phyloP scores from a whole-genome alignment of 2,113 vertebrate species.

The Chlorodrepanis virens region DNA sequence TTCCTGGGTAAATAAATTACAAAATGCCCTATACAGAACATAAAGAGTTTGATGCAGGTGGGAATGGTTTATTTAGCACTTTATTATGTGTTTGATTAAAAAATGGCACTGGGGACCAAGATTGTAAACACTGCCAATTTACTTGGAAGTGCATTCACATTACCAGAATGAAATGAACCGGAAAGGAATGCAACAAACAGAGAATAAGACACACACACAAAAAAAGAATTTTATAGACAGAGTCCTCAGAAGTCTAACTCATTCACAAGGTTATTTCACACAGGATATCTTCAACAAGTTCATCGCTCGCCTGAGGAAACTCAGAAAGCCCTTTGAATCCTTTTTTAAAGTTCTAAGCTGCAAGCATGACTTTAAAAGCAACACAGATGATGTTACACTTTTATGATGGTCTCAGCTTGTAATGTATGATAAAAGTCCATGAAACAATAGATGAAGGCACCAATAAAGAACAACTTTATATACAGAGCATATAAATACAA shows the following conservation, averaged over 20 bases:
- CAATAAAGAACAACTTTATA: neutral
- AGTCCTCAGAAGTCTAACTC: constrained; percentile 28
- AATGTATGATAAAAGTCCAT: neutral
- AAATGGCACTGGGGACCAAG: constrained; percentile 37
- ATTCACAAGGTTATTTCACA: constrained; percentile 20
- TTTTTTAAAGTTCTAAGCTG: neutral
- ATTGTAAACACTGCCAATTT: constrained; percentile 46
- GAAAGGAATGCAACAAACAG: constrained; percentile 38
- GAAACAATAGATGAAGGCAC: neutral
- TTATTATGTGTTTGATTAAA: constrained; percentile 69
- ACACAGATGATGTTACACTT: neutral
- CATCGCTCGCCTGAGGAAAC: constrained; percentile 9
- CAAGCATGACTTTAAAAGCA: neutral
- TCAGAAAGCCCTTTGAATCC: neutral
- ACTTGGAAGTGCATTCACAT: constrained; percentile 24
- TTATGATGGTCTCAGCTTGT: neutral
- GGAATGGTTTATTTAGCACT: constrained; percentile 64
- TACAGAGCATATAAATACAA: neutral
- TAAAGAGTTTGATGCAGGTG: constrained; percentile 53
- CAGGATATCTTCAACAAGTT: constrained; percentile 26
- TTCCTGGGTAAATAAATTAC: constrained; percentile 66
- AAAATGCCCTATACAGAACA: constrained; percentile 12
- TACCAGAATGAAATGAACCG: constrained; percentile 46
- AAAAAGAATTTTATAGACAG: neutral
- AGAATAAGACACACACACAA: neutral